Conservation (phyloP, 2,888 invertebrate genomes). For the Calliphora vomitoria region DNA sequence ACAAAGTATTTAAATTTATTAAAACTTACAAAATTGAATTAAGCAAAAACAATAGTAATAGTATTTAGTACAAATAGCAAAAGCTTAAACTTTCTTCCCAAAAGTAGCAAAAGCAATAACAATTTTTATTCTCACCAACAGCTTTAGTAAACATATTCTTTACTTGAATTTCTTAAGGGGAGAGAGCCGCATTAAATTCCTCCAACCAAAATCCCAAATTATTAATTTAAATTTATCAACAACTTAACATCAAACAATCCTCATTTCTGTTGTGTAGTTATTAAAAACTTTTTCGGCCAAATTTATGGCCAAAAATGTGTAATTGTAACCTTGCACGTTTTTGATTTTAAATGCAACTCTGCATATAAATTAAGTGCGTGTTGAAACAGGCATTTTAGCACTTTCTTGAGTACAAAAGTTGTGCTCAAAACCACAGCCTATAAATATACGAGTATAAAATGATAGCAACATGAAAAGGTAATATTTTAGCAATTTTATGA, state of each 20-base stretch:
- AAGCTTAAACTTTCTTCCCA: no score
- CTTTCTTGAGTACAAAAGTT: conserved; percentile 5
- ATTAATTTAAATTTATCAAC: conserved; percentile 53
- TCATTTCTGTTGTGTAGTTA: not conserved
- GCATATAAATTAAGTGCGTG: conserved; percentile 72
- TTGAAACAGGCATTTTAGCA: conserved; percentile 71
- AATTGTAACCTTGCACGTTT: conserved; percentile 70
- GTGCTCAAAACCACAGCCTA: not conserved
- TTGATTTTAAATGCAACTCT: conserved; percentile 50
- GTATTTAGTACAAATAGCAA: no score
- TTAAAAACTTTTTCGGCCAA: not conserved
- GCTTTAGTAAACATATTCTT: no score
- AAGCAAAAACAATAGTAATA: no score
- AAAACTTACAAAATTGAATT: no score
- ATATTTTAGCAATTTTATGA: conserved; percentile 69
- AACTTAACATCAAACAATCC: conserved; percentile 38
- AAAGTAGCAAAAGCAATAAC: no score
- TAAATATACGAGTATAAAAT: conserved; percentile 10
- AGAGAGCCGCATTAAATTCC: not conserved
- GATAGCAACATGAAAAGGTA: conserved; percentile 56
- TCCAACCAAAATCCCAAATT: not conserved
- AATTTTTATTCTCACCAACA: no score
- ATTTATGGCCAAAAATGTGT: conserved; percentile 53
- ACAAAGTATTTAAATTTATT: no score
- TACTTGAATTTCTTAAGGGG: no score